Evolutionary conservation across 2,113 vertebrate species (phyloP).

Genomic region (Caretta caretta): DNA sequence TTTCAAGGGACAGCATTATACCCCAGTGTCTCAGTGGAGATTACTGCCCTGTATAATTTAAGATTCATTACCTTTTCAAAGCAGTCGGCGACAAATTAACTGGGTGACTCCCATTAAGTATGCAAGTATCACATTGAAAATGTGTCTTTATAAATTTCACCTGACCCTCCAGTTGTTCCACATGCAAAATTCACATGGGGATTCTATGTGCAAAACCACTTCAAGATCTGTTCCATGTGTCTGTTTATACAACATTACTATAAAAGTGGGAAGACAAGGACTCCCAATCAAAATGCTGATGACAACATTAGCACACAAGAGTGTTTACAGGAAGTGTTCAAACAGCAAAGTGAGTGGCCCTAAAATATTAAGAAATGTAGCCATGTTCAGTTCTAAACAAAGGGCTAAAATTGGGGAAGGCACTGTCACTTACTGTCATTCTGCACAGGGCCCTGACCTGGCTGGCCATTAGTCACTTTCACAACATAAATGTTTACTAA

Average conservation of each 20-base stretch:
- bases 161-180: background rate
- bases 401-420: background rate
- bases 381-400: background rate
- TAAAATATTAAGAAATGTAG: background rate
- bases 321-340: fast-evolving
- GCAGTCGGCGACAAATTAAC: background rate
- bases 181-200: background rate
- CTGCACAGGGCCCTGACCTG: background rate
- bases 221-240: background rate
- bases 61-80: background rate
- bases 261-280: fast-evolving
- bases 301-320: background rate
- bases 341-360: background rate
- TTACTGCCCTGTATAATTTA: background rate
- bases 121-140: background rate
- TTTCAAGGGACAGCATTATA: background rate
- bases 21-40: background rate
- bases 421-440: background rate
- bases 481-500: fast-evolving
- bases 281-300: background rate
- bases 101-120: background rate
- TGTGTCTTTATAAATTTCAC: background rate
- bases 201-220: background rate
- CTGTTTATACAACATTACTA: background rate
- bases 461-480: background rate